Base-by-base conservation (phyloP, 2,797 vertebrate species). In the Perodicticus potto region DNA sequence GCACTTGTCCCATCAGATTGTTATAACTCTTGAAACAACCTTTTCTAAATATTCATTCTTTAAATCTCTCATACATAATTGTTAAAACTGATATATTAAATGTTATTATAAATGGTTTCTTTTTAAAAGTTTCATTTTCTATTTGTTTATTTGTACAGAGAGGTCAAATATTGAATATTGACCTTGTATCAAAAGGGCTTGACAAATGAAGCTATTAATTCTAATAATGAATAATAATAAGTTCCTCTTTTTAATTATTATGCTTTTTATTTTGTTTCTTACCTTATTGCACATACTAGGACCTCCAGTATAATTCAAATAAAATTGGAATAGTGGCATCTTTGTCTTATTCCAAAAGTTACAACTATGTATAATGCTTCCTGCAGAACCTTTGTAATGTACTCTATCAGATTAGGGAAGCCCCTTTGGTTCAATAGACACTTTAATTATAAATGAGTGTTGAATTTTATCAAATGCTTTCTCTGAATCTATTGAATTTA, bases 201-300 rank as follows among this genome's bases (percentile, higher is more conserved):
- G 29, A 94, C 32, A 96, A 91, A 65, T 92, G 6, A n/a, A 95
- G 67, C 89, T 95, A 86, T 72, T 92, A 69, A 63, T 92, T 94
- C 32, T 78, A 86, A 86, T 57, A 91, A 65, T 85, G 9, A 91
- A 80, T 76, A 59, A 55, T 65, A 27, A 7, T 40, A 59, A 37
- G 73, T 95, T 89, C 76, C 32, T 19, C 25, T 76, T 74, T 53
- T 20, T 2, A 76, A 45, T 86, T 70, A 7, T 72, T 88, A 61
- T 53, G 5, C 1, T 3, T 91, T 96, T 92, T 69, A 61, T 82
- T 96, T 74, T 78, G 6, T 89, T 95, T 95, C 67, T 91, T 97
- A 37, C 13, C 57, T 88, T 74, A 27, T 77, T 57, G 25, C 2
- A 78, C 14, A 88, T 17, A 94, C 13, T 81, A 76, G 37, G 32